These are phyloP conservation scores for Xestoiulus laeticollis DNA, from an alignment of 2,888 invertebrate genomes.

Conservation along the genomic window DNA sequence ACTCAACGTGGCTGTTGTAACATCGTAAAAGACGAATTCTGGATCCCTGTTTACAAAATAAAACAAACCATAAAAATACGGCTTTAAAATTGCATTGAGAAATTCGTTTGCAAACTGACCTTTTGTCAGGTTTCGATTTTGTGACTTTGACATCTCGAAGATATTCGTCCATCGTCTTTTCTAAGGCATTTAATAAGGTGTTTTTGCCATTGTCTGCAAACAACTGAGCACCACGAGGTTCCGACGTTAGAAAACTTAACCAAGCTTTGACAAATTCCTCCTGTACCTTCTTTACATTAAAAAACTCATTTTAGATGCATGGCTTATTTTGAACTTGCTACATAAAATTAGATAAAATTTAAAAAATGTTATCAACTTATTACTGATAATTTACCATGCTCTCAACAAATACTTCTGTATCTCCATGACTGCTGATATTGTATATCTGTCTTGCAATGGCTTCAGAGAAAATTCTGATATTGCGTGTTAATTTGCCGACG, in stretches of 20 bases:
- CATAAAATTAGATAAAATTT: too few relatives aligned
- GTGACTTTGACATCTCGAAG: conserved; percentile 77
- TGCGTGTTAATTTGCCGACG: conserved; percentile 70
- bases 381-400: conserved; percentile 72
- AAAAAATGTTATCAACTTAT: neutral
- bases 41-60: conserved; percentile 75
- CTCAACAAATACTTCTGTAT: conserved; percentile 74
- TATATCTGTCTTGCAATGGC: conserved; percentile 76
- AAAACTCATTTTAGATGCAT: neutral
- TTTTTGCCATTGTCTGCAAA: conserved; percentile 73
- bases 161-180: conserved; percentile 66
- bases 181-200: conserved; percentile 70
- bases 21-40: conserved; percentile 89
- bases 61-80: conserved; percentile 32
- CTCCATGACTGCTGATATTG: conserved; percentile 61
- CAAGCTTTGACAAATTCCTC: conserved; percentile 77
- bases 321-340: too few relatives aligned
- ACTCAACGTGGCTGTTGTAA: conserved; percentile 79
- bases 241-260: conserved; percentile 77
- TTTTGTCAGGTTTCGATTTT: conserved; percentile 49
- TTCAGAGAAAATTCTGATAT: conserved; percentile 81
- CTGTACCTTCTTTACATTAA: conserved; percentile 69
- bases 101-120: neutral
- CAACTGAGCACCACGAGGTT: conserved; percentile 79
- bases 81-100: conserved; percentile 55